Base-by-base conservation (phyloP, 2,113 vertebrate genomes). In the Sula dactylatra region DNA sequence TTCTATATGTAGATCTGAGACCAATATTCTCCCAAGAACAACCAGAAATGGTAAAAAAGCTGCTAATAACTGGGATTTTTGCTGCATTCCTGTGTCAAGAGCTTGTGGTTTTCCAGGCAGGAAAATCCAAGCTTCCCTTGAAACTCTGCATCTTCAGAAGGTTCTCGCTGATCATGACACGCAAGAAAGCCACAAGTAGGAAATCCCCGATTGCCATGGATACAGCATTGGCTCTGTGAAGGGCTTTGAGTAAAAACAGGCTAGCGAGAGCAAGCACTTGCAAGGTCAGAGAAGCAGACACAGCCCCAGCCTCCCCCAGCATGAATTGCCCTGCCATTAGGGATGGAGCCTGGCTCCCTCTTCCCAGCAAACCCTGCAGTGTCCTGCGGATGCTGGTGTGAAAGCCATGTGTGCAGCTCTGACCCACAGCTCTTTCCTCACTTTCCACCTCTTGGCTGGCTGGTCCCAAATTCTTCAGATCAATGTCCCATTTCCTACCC, bases 341-440 rank as follows among this genome's bases (percentile, higher is more conserved):
- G 40, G 32, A 34, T 26, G 36, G 56, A 85, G 17, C 36, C 55
- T 1, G 1, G 14, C 3, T 44, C 44, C 26, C 6, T 65, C 31
- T 49, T 59, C 24, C 36, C 38, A 76, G 29, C 16, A 55, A 71
- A 26, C 7, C 47, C 69, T 32, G 9, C 9, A 8, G 27, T 10
- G 20, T 38, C 44, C 50, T 3, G 1, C 0, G 1, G 45, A 4
- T 55, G 50, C 27, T 70, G 49, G 10, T 13, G 3, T 31, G 45
- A 54, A 38, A 79, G 26, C 71, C 12, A 4, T 1, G 10, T 8
- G 13, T 61, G 65, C 27, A 52, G 47, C 71, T 67, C 49, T 72
- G 52, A 34, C 36, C 10, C 1, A 2, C 47, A 54, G 62, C 13
- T 61, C 52, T 44, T 24, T 4, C 27, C 24, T 40, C 4, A 1